Base-by-base conservation (phyloP, 2,113 vertebrate species). In the Phalacrocorax brasilianus region DNA sequence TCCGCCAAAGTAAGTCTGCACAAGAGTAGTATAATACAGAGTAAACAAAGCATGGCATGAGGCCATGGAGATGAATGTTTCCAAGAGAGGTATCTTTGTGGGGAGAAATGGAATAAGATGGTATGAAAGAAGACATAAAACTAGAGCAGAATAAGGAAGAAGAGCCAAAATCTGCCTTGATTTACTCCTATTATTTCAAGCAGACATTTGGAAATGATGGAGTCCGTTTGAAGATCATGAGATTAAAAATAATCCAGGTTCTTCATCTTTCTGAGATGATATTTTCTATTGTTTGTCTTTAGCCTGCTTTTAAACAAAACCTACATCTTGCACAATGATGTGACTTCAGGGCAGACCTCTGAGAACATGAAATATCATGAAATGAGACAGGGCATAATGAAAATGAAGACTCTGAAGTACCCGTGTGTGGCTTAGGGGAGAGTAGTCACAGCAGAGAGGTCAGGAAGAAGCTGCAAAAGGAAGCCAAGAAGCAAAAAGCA, bases 11-110 rank as follows among this genome's bases (percentile, higher is more conserved):
- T 50, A 85, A 79, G 55, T 93, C 91, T 95, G 81, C 77, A 70
- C 77, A 67, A 66, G 73, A 71, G 15, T 18, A 40, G 33, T 18
- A 53, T 49, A 95, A 80, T 58, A 79, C 16, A 65, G 62, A 80
- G 45, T 73, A 96, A 96, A 94, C 74, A 96, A 83, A 89, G 53
- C 18, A 15, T 92, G 89, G 89, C 91, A 65, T 11, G 30, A 89
- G 42, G 81, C 85, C 77, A 82, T 1, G 2, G 45, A 73, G 44
- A 7, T 50, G 49, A 62, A 70, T 8, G 35, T 52, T 82, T 89
- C 93, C 70, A 76, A 78, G 72, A 87, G 68, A 89, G 49, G 49
- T 91, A 28, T 73, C 44, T 78, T 93, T 91, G 56, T 76, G 73
- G 33, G 62, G 66, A 94, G 49, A 89, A 20, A 35, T 23, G 24